Percentiles rank a stretch among this genome's conserved stretches.
phyloP scores from a whole-genome alignment of 2,113 vertebrate species.

The Mugil cephalus region DNA sequence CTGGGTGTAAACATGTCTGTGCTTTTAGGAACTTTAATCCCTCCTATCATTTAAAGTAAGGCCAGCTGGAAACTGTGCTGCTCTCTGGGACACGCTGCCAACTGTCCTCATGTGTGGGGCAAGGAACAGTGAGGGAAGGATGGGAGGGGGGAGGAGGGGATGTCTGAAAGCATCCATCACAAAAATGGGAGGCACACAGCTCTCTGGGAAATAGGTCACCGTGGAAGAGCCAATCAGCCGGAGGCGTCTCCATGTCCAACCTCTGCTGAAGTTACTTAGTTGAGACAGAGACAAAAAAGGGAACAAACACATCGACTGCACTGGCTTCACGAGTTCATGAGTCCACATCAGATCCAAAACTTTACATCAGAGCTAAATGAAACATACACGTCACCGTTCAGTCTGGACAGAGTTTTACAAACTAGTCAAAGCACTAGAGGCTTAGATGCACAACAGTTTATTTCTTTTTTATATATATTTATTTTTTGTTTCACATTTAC shows the following conservation, averaged over 20 bases:
- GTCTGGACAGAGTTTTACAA: too few relatives aligned
- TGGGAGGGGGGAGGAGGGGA: neutral
- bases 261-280: slow-evolving; percentile 30
- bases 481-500: too few relatives aligned
- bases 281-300: slow-evolving; percentile 12
- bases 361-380: too few relatives aligned
- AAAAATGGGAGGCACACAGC: slow-evolving; percentile 26
- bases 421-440: too few relatives aligned
- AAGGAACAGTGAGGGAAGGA: slow-evolving; percentile 18
- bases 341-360: too few relatives aligned
- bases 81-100: slow-evolving; percentile 21
- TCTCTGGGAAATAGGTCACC: slow-evolving; percentile 67
- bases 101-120: slow-evolving; percentile 23
- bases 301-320: neutral
- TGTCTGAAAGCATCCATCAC: slow-evolving; percentile 73
- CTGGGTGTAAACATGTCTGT: slow-evolving; percentile 6
- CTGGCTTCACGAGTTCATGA: too few relatives aligned
- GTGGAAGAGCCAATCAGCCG: slow-evolving; percentile 47
- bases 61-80: slow-evolving; percentile 22
- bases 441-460: too few relatives aligned
- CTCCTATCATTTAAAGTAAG: slow-evolving; percentile 10
- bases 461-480: too few relatives aligned
- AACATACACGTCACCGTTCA: too few relatives aligned
- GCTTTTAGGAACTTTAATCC: slow-evolving; percentile 3
- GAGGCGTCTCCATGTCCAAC: slow-evolving; percentile 33